Conservation (phyloP, 2,113 vertebrate genomes). For the Eublepharis macularius region DNA sequence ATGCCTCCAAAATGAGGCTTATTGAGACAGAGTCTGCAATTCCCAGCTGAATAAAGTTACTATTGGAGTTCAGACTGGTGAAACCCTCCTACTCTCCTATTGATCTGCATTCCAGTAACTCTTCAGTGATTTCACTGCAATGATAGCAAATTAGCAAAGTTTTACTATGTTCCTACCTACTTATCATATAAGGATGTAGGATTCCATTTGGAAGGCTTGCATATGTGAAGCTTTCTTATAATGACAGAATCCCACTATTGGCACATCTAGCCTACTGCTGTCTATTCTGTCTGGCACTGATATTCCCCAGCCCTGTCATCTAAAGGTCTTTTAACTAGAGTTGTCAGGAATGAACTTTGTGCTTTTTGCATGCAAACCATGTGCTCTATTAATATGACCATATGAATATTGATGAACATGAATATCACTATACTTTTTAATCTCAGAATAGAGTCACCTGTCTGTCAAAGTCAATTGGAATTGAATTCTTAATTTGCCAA, state of each 20-base stretch:
- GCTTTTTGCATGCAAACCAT: neutral
- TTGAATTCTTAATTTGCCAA: constrained; percentile 30
- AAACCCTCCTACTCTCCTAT: neutral
- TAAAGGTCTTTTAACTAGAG: neutral
- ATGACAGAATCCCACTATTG: neutral
- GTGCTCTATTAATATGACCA: constrained; percentile 17
- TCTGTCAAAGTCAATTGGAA: constrained; percentile 23
- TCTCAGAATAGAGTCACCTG: constrained; percentile 8
- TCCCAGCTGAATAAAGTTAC: neutral
- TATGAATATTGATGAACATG: constrained; percentile 17
- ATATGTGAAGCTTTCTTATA: neutral
- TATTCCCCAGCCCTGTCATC: neutral
- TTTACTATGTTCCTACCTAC: neutral
- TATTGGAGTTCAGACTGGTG: neutral
- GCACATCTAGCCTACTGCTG: neutral
- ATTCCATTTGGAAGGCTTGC: neutral
- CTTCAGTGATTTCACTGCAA: neutral
- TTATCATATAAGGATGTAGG: neutral
- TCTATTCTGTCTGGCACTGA: neutral
- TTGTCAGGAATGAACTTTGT: neutral
- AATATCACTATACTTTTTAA: constrained; percentile 8
- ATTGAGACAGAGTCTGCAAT: neutral
- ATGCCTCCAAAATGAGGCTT: neutral
- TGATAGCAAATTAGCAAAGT: neutral
- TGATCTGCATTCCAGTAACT: neutral